phyloP scores from a whole-genome alignment of 2,888 invertebrate genomes.

The Amiota communis region DNA sequence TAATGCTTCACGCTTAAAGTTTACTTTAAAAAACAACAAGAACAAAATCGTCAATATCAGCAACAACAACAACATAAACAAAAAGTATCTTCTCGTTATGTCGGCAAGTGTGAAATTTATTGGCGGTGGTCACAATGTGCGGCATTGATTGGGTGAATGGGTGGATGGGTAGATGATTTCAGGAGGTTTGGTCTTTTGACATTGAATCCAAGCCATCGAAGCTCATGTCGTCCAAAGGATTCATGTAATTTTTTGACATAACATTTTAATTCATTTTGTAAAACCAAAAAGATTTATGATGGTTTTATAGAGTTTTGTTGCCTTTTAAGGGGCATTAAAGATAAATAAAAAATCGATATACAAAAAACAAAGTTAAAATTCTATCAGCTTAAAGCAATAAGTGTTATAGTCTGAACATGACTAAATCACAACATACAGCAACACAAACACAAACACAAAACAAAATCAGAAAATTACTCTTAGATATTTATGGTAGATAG shows the following conservation, averaged over 20 bases:
- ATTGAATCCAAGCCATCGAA: neutral
- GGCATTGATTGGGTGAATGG: too few relatives aligned
- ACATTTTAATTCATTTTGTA: constrained; percentile 26
- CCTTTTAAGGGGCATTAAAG: neutral
- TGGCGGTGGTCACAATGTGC: neutral
- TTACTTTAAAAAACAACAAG: constrained; percentile 1
- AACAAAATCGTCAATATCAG: neutral
- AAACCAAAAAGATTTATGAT: constrained; percentile 12
- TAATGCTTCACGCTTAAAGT: constrained; percentile 21
- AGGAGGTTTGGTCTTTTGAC: neutral
- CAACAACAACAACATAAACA: constrained; percentile 15
- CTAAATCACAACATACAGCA: too few relatives aligned
- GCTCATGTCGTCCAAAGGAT: constrained; percentile 8
- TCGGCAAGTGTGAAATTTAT: constrained; percentile 15
- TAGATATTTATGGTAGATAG: too few relatives aligned
- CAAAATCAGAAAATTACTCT: too few relatives aligned
- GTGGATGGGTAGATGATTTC: too few relatives aligned
- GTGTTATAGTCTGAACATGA: too few relatives aligned
- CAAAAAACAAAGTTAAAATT: too few relatives aligned
- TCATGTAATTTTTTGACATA: constrained; percentile 27
- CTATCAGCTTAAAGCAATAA: too few relatives aligned
- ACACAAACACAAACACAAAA: too few relatives aligned
- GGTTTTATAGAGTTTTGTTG: neutral
- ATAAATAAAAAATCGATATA: too few relatives aligned
- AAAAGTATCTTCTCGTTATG: neutral